Conservation (phyloP, 2,888 invertebrate species). For the Spisula subtruncata region DNA sequence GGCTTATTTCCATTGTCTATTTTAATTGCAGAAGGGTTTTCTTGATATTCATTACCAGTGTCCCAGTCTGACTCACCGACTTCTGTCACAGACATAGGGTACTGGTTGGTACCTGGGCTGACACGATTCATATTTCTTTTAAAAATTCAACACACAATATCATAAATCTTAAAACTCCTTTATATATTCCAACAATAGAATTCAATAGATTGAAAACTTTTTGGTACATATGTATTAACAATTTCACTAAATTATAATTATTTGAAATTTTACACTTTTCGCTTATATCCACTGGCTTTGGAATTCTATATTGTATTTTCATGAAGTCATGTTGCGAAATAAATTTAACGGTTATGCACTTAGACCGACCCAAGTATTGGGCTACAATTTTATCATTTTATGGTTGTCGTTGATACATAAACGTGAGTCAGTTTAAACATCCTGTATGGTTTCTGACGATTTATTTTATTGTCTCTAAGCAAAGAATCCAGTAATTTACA, state of each 20-base stretch:
- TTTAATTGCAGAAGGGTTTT: background rate
- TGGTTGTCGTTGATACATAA: constrained; percentile 24
- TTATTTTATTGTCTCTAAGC: background rate
- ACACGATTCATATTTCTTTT: constrained; percentile 24
- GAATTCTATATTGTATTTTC: background rate
- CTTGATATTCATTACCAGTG: background rate
- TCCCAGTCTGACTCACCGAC: constrained; percentile 30
- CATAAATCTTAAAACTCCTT: background rate
- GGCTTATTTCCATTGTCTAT: background rate
- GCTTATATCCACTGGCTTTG: background rate
- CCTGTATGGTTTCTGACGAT: background rate
- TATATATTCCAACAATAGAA: background rate
- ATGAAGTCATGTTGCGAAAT: background rate
- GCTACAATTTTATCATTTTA: background rate
- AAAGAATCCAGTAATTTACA: constrained; percentile 14
- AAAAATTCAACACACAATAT: background rate
- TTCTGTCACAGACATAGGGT: constrained; percentile 26
- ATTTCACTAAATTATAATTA: background rate
- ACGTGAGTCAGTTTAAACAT: constrained; percentile 19
- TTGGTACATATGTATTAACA: background rate
- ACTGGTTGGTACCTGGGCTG: constrained; percentile 8
- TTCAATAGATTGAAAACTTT: background rate
- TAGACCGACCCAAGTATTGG: background rate
- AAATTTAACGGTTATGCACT: background rate
- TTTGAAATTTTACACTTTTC: no score